Evolutionary conservation across 2,888 invertebrate species (phyloP).

Genomic region (Gandaritis pyraliata): DNA sequence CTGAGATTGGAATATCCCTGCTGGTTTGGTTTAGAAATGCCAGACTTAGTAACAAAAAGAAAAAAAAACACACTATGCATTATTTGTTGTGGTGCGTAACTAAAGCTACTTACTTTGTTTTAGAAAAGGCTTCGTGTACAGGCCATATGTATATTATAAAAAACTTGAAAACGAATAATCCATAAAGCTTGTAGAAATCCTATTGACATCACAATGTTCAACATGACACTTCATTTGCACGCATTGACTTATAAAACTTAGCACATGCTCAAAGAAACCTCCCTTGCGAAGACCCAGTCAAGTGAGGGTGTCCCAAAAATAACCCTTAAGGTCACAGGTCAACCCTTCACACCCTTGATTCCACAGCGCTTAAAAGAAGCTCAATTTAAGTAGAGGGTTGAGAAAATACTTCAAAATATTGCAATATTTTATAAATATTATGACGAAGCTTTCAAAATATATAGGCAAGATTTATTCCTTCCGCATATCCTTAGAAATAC

Average conservation of each 20-base stretch:
- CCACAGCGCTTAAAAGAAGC: conserved; percentile 34
- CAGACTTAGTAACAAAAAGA: no score
- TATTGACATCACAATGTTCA: conserved; percentile 11
- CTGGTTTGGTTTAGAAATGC: no score
- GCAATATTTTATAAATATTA: conserved; percentile 4
- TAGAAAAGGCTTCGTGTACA: no score
- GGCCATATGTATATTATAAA: no score
- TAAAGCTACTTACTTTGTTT: no score
- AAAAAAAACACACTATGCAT: no score
- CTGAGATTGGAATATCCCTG: no score
- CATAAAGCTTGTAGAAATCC: no score
- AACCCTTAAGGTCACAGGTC: conserved; percentile 41
- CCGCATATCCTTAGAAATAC: no score
- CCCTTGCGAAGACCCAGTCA: conserved; percentile 30
- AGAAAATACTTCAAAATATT: conserved; percentile 17
- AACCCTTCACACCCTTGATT: conserved; percentile 41
- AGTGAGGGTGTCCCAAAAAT: conserved; percentile 38
- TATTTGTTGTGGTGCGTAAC: no score
- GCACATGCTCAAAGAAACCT: conserved; percentile 31
- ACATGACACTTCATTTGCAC: conserved; percentile 27
- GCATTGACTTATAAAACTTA: conserved; percentile 30
- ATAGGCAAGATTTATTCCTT: not conserved
- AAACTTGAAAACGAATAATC: no score
- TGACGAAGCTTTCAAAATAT: not conserved
- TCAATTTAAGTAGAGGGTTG: conserved; percentile 31